A percentile compares a stretch with the other conserved stretches of the same genome.
Conservation (phyloP, 2,797 vertebrate species). For the Pithecia hirsuta region DNA sequence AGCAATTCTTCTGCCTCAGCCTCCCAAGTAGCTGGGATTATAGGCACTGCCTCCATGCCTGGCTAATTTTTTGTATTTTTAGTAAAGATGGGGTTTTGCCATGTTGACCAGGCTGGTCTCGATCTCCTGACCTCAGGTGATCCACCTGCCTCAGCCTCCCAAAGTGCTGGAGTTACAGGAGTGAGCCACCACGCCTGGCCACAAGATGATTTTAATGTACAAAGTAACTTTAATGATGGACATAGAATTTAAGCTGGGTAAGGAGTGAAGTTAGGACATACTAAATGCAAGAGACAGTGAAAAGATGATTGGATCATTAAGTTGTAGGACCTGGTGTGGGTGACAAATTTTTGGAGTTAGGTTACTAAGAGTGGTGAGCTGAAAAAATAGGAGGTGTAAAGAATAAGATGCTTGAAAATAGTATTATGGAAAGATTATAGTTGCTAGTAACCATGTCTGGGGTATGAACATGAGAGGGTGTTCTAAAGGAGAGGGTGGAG, state of each 20-base stretch:
- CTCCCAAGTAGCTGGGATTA: too few relatives aligned
- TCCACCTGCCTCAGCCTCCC: too few relatives aligned
- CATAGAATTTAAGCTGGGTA: neutral
- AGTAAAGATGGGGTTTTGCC: too few relatives aligned
- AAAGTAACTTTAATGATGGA: neutral
- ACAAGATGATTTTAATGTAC: too few relatives aligned
- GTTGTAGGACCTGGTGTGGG: neutral
- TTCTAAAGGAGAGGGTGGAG: neutral
- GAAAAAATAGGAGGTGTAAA: neutral
- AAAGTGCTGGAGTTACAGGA: too few relatives aligned
- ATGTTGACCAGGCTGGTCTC: too few relatives aligned
- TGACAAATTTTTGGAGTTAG: conserved; percentile 6
- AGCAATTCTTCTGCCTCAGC: too few relatives aligned
- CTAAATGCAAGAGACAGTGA: neutral
- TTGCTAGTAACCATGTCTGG: neutral
- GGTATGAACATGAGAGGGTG: neutral
- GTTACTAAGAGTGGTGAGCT: neutral
- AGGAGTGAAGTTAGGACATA: neutral
- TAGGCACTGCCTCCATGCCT: too few relatives aligned
- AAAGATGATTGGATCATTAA: neutral
- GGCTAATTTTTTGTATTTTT: too few relatives aligned
- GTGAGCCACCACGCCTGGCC: too few relatives aligned
- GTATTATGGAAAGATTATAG: neutral
- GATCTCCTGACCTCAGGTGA: too few relatives aligned
- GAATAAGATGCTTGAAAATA: neutral